phyloP scores from a whole-genome alignment of 2,888 invertebrate genomes.

The Ormia ochracea region DNA sequence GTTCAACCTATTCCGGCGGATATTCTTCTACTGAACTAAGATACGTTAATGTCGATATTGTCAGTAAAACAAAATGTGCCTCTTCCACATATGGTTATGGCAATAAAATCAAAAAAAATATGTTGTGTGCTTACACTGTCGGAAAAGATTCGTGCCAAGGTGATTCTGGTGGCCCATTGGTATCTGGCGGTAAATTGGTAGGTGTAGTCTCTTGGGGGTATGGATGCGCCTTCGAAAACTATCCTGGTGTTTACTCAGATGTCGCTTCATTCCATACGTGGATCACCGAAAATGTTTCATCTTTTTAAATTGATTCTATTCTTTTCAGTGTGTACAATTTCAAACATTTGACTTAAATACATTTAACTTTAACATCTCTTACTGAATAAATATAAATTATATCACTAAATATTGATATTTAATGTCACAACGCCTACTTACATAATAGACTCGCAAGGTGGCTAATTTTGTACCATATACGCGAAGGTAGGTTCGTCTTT shows the following conservation, averaged over 20 bases:
- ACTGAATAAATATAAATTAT: too few species aligned
- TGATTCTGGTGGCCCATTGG: constrained; percentile 74
- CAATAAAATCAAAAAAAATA: constrained; percentile 56
- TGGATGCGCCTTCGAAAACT: constrained; percentile 66
- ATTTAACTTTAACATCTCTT: too few species aligned
- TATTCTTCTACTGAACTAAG: constrained; percentile 67
- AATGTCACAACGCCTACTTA: too few species aligned
- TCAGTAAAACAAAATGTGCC: constrained; percentile 76
- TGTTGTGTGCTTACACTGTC: constrained; percentile 68
- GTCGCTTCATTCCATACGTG: constrained; percentile 66
- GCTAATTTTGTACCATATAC: too few species aligned
- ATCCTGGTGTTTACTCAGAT: constrained; percentile 72
- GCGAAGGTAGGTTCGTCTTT: too few species aligned
- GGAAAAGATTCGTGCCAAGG: constrained; percentile 71
- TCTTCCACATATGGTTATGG: constrained; percentile 75
- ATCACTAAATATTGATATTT: too few species aligned
- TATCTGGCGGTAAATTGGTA: constrained; percentile 64
- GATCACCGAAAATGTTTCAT: constrained; percentile 57
- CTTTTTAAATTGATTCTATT: too few species aligned
- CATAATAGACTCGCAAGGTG: too few species aligned
- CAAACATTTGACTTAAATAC: too few species aligned
- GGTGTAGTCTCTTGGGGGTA: constrained; percentile 73
- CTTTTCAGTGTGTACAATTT: too few species aligned
- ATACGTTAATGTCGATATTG: constrained; percentile 74
- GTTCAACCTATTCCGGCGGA: constrained; percentile 25